phyloP scores from a whole-genome alignment of 2,113 vertebrate genomes.

The Malurus elegans region DNA sequence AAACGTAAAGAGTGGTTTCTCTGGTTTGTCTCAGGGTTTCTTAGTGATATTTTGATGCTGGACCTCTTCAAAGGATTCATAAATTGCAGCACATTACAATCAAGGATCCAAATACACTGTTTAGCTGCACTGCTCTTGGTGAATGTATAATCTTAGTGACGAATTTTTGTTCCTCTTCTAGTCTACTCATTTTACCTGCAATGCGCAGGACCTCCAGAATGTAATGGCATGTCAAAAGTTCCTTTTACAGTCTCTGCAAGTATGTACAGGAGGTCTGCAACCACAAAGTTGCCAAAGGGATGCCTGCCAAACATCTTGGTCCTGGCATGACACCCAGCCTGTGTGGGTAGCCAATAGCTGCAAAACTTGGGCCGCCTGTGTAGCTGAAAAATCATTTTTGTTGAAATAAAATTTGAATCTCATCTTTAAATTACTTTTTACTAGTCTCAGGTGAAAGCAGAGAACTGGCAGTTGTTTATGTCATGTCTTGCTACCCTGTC shows the following conservation, averaged over 20 bases:
- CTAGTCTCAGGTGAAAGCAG: slow-evolving; percentile 18
- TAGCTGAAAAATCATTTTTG: neutral
- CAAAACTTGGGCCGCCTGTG: neutral
- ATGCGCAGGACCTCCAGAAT: neutral
- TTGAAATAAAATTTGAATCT: neutral
- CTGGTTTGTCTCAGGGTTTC: neutral
- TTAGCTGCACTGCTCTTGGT: neutral
- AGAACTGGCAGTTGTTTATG: neutral
- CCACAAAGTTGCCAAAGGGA: neutral
- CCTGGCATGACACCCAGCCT: neutral
- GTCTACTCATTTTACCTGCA: neutral
- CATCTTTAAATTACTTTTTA: slow-evolving; percentile 20
- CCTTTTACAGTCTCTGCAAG: neutral
- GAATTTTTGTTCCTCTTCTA: neutral
- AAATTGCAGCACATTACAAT: neutral
- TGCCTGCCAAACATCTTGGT: neutral
- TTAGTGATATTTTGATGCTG: neutral
- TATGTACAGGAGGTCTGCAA: neutral
- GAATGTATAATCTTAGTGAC: neutral
- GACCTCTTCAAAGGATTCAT: neutral
- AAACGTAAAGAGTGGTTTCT: neutral
- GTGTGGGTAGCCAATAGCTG: neutral
- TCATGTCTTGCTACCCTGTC: neutral
- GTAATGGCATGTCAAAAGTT: neutral
- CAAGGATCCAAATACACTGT: neutral